A percentile compares a stretch with the other conserved stretches of the same genome.
These are phyloP conservation scores for Mythimna pallens DNA, from an alignment of 2,888 invertebrate genomes.

Conservation along the genomic window DNA sequence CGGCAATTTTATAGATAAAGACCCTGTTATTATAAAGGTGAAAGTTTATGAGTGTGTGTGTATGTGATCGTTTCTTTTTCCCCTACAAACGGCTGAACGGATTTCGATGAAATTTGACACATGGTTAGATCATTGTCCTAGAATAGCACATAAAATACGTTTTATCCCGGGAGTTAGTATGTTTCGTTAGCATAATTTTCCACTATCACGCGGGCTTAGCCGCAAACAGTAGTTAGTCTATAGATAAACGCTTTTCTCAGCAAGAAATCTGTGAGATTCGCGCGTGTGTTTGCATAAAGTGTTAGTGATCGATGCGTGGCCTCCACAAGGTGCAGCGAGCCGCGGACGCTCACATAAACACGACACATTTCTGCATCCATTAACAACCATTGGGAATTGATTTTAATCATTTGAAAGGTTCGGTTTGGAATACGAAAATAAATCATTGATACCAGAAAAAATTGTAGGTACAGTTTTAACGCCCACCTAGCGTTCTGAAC, in stretches of 20 bases:
- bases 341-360: constrained; percentile 42
- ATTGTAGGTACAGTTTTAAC: too few species aligned
- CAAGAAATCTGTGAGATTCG: constrained; percentile 6
- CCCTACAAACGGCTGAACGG: too few species aligned
- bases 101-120: too few species aligned
- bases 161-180: too few species aligned
- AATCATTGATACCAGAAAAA: constrained; percentile 10
- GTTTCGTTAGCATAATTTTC: too few species aligned
- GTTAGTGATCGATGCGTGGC: constrained; percentile 35
- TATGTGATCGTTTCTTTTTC: too few species aligned
- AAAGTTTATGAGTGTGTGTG: too few species aligned
- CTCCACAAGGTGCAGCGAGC: constrained; percentile 34
- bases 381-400: constrained; percentile 29
- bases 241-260: constrained; percentile 23
- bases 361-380: constrained; percentile 42
- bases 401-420: constrained; percentile 43
- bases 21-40: too few species aligned
- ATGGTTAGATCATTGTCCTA: too few species aligned
- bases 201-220: too few species aligned
- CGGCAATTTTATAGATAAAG: too few species aligned
- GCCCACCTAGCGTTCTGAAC: not conserved
- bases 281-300: constrained; percentile 53
- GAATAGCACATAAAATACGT: too few species aligned
- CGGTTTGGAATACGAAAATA: constrained; percentile 17
- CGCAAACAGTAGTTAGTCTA: not conserved